Base-by-base conservation (phyloP, 2,888 invertebrate genomes). In the Apamea sordens region DNA sequence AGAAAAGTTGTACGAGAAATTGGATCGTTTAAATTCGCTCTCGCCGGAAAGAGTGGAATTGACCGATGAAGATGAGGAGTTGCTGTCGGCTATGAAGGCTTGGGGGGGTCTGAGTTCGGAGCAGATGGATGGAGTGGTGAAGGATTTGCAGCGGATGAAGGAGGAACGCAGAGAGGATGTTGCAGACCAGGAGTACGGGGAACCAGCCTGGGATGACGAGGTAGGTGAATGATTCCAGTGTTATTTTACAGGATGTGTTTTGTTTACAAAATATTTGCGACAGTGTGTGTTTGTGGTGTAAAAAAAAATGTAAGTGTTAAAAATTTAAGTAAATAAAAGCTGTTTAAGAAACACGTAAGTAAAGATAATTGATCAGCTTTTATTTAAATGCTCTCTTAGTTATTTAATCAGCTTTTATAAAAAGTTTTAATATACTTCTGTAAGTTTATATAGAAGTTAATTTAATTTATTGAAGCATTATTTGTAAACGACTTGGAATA, bases 61-160 rank as follows among this genome's bases (percentile, higher is more conserved):
- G 44, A 93, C 90, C 69, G 95, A 95, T 68, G 95, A 96, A 32
- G 96, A 95, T 78, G 95, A 95, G 69, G 95, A 95, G 53, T 64
- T 96, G 72, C 85, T 96, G 77, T 90, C 94, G 0, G 93, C 94
- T 21, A 94, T 96, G 92, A 95, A 95, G 88, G 75, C 91, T 74
- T 95, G 95, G 95, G 95, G 94, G 18, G 90, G 90, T 74, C 84
- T 96, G 83, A 95, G 89, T 78, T 90, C 93, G 4, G 95, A 95
- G 5, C 95, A 96, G 90, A 82, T 96, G 84, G 92, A 92, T 47
- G 93, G 92, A 2, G 90, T 96, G 10, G 92, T 94, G 67, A 94
- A 94, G 82, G 96, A 96, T 56, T 82, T 96, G 83, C 95, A 95
- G 89, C 85, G 89, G 80, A 90, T 95, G 85, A 93, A 92, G 85